Evolutionary conservation across 2,113 vertebrate species (phyloP).

Genomic region (Daboia siamensis): DNA sequence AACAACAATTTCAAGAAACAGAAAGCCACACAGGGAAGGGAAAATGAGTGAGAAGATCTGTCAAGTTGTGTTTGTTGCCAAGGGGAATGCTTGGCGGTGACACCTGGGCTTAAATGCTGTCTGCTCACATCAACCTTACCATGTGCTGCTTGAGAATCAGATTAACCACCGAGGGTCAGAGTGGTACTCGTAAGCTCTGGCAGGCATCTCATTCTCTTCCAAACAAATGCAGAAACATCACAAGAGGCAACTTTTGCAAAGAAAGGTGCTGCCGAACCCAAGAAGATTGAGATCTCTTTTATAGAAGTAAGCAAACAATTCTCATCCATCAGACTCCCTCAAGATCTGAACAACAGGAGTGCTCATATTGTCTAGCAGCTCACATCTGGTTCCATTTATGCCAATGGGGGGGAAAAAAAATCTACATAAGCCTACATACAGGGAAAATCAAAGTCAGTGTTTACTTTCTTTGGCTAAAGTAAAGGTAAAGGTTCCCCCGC

Average conservation of each 20-base stretch:
- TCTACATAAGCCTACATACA: background rate
- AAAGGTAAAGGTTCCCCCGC: too few relatives aligned
- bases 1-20: background rate
- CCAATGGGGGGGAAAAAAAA: background rate
- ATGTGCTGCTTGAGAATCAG: conserved; percentile 11
- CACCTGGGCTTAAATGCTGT: conserved; percentile 44
- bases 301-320: background rate
- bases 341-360: background rate
- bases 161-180: conserved; percentile 28
- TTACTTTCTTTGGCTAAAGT: background rate
- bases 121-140: conserved; percentile 46
- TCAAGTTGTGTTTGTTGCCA: conserved; percentile 39
- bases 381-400: background rate
- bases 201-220: background rate
- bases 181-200: conserved; percentile 10
- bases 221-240: conserved; percentile 21
- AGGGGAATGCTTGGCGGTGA: conserved; percentile 17
- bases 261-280: background rate
- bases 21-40: background rate
- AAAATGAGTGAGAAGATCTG: conserved; percentile 41
- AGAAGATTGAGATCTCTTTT: background rate
- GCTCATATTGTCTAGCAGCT: background rate
- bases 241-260: background rate
- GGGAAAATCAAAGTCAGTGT: background rate
- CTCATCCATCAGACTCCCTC: background rate